Evolutionary conservation across 2,113 vertebrate species (phyloP).

Genomic region (Sturnus vulgaris): DNA sequence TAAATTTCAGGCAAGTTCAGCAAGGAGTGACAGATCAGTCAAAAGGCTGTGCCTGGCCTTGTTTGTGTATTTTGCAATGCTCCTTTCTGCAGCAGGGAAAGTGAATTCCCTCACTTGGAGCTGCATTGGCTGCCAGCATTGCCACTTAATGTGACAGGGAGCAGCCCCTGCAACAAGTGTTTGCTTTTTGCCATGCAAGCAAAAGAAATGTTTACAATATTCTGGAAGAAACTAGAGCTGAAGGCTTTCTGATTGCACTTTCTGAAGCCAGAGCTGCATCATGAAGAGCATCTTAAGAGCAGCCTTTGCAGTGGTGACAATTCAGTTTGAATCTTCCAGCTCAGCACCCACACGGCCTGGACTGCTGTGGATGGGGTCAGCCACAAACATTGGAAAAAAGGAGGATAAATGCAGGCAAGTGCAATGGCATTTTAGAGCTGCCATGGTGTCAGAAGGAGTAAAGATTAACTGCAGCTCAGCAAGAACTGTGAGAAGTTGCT

Average conservation of each 20-base stretch:
- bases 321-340: background rate
- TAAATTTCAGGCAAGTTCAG: constrained; percentile 29
- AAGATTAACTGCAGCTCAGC: background rate
- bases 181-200: background rate
- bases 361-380: background rate
- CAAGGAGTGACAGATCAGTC: constrained; percentile 9
- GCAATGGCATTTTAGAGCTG: background rate
- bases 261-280: background rate
- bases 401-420: background rate
- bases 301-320: background rate
- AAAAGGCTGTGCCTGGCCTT: background rate
- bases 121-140: accelerated
- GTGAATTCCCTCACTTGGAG: background rate
- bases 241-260: background rate
- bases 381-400: background rate
- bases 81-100: background rate
- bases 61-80: background rate
- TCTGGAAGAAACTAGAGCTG: background rate
- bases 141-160: background rate
- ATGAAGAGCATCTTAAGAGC: background rate
- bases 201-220: background rate
- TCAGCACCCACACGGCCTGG: background rate
- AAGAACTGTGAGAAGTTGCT: background rate
- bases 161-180: background rate
- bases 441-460: background rate